Evolutionary conservation across 2,888 invertebrate species (phyloP).

Genomic region (Tupiocoris notatus): DNA sequence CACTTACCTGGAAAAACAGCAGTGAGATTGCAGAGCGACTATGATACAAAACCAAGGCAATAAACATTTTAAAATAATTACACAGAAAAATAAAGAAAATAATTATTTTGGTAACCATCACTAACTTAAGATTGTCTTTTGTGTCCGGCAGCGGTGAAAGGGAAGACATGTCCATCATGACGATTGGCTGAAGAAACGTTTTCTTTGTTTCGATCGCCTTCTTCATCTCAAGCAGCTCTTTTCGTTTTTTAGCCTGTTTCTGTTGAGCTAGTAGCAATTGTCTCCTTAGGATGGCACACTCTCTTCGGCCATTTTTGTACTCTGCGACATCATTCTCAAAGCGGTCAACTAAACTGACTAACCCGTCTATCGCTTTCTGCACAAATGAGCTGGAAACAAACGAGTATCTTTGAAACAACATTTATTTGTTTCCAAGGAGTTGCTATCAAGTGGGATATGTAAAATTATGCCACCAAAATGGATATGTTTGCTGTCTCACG

Average conservation of each 20-base stretch:
- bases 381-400: conserved; percentile 33
- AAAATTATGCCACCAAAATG: too few species aligned
- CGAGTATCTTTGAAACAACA: too few species aligned
- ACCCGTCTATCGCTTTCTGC: conserved; percentile 24
- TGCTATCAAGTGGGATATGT: too few species aligned
- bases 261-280: conserved; percentile 14
- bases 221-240: conserved; percentile 13
- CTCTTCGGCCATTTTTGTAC: conserved; percentile 17
- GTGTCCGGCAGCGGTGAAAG: conserved; percentile 25
- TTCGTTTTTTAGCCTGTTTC: conserved; percentile 22
- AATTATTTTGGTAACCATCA: conserved; percentile 1
- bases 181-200: conserved; percentile 10
- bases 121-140: conserved; percentile 31
- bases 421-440: too few species aligned
- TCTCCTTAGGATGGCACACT: conserved; percentile 13
- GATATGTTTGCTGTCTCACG: too few species aligned
- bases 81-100: not conserved
- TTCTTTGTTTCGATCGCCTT: conserved; percentile 32
- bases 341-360: conserved; percentile 13
- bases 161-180: conserved; percentile 31
- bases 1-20: too few species aligned
- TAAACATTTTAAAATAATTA: not conserved
- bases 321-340: conserved; percentile 17
- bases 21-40: too few species aligned
- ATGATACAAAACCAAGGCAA: too few species aligned